Evolutionary conservation across 2,888 invertebrate species (phyloP).

Genomic region (Colostygia pectinataria): DNA sequence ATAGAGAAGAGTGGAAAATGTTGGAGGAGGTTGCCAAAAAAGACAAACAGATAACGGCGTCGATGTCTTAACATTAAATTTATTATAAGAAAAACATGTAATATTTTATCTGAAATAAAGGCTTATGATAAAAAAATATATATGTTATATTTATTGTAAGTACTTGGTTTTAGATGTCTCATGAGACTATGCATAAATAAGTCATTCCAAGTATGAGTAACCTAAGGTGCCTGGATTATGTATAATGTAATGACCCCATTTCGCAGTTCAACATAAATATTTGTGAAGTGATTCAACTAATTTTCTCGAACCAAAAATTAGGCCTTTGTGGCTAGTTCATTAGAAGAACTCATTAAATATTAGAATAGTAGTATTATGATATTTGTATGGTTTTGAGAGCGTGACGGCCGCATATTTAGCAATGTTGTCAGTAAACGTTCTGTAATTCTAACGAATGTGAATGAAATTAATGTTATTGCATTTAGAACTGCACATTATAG

Average conservation of each 20-base stretch:
- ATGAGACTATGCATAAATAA: too few species aligned
- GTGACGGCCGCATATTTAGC: constrained; percentile 55
- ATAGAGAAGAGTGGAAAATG: too few species aligned
- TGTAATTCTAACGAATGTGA: constrained; percentile 8
- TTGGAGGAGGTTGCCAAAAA: too few species aligned
- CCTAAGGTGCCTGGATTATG: neutral
- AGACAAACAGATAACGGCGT: too few species aligned
- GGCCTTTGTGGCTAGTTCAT: constrained; percentile 1
- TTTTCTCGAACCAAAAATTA: neutral
- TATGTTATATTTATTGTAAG: too few species aligned
- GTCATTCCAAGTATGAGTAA: constrained; percentile 11
- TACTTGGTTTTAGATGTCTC: constrained; percentile 16
- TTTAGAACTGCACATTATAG: constrained; percentile 10
- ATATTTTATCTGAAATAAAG: too few species aligned
- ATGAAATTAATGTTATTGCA: constrained; percentile 6
- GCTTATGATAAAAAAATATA: too few species aligned
- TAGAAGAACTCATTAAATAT: constrained; percentile 31
- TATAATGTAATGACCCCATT: neutral
- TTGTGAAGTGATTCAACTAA: constrained; percentile 14
- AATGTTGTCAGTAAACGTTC: constrained; percentile 23
- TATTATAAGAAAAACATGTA: too few species aligned
- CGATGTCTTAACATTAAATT: too few species aligned
- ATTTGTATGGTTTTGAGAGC: constrained; percentile 54
- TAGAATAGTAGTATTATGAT: constrained; percentile 31
- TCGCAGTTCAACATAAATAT: neutral